Percentiles rank a stretch among this genome's conserved stretches.
Conservation (phyloP, 1,140 invertebrate genomes). For the Halesus radiatus region DNA sequence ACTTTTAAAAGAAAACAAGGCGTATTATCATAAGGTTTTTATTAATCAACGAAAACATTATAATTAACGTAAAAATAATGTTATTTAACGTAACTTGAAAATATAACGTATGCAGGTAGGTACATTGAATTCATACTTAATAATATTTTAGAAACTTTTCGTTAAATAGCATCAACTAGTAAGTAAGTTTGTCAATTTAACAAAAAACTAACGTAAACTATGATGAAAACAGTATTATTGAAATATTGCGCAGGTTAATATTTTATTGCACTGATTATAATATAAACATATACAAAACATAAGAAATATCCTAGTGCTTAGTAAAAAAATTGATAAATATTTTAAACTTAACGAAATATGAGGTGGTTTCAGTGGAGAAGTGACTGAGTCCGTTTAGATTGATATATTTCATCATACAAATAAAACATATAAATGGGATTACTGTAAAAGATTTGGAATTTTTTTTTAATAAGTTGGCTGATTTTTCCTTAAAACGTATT, state of each 20-base stretch:
- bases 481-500: no score
- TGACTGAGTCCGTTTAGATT: no score
- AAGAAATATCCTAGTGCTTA: neutral
- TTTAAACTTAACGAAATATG: conserved; percentile 30
- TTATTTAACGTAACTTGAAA: conserved; percentile 9
- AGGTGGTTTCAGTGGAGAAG: neutral
- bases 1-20: neutral
- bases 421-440: no score
- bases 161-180: no score
- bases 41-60: conserved; percentile 19
- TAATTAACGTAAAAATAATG: conserved; percentile 9
- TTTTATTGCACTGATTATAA: conserved; percentile 15
- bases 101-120: neutral
- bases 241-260: neutral
- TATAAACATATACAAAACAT: neutral
- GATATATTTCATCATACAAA: no score
- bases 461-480: no score
- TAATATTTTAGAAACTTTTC: no score
- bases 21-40: conserved; percentile 11
- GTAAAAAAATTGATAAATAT: conserved; percentile 6
- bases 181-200: neutral
- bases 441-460: no score
- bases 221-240: neutral
- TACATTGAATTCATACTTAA: no score
- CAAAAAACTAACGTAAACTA: neutral